These are phyloP conservation scores for Aleiodes leptofemur DNA, from an alignment of 2,888 invertebrate genomes.

Conservation along the genomic window DNA sequence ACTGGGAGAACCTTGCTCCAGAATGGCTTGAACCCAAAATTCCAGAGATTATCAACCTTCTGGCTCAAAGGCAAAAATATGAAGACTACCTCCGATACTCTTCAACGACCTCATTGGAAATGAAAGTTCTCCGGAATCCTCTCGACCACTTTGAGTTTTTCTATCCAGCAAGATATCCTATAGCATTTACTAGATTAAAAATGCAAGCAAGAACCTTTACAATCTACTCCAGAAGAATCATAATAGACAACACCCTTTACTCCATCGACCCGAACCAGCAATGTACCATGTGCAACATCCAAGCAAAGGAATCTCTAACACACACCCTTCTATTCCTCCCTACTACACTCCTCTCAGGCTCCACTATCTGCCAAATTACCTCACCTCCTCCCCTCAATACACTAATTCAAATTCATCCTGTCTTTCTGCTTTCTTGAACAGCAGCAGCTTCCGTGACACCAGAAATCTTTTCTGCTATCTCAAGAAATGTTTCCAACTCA, in stretches of 20 bases:
- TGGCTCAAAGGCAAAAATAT: background rate
- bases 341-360: background rate
- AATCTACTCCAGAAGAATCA: background rate
- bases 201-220: background rate
- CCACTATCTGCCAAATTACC: too few relatives aligned
- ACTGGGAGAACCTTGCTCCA: background rate
- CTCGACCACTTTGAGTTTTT: background rate
- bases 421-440: too few relatives aligned
- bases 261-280: background rate
- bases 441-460: too few relatives aligned
- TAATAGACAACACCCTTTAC: background rate
- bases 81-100: slow-evolving; percentile 6
- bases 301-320: background rate
- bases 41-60: background rate
- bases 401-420: too few relatives aligned
- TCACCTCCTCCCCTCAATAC: too few relatives aligned
- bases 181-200: background rate
- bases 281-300: background rate
- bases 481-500: too few relatives aligned
- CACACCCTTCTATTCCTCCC: background rate
- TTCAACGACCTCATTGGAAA: background rate
- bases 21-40: background rate
- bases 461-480: too few relatives aligned
- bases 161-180: background rate
- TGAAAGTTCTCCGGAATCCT: background rate